Evolutionary conservation across 1,140 invertebrate genomes (phyloP), one percentile per base, ranked within the genome.

Genomic region (Magallana angulata): DNA sequence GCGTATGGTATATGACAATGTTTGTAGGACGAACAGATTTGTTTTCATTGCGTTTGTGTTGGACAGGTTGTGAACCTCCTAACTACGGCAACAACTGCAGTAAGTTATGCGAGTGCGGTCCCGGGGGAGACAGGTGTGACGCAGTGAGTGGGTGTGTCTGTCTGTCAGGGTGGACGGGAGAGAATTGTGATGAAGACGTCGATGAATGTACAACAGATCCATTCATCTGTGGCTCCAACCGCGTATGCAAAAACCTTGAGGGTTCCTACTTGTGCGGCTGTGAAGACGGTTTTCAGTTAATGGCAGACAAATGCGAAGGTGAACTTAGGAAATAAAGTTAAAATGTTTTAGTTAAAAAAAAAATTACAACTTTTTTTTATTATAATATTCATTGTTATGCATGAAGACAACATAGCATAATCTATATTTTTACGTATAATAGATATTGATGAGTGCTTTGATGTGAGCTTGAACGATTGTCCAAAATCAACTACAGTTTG

Each of bases 91-190:
- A 30, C 16, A 88, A 88, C 62, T 92, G 92, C 87, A 81, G 60
- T 8, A 89, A 89, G 16, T 18, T 56, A 1, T 92, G 92, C 87
- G 24, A 89, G 57, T 92, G 92, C 84, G 88, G 89, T 7, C 57
- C 24, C 6, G 88, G 89, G 18, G 85, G 86, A 30, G 57, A 71
- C 5, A 9, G 81, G 0, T 92, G 92, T 88, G 84, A 91, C 76
- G n/a, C 81, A 5, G 57, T 89, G 6, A 83, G n/a, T 7, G 92
- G 92, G 1, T 92, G 92, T 88, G 88, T 91, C 9, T 92, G 92
- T 89, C 86, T 85, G 24, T 57, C 84, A n/a, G 92, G 92, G 1
- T 92, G 91, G 91, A 89, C 88, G 0, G 92, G 91, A 6, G 18
- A n/a, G 0, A 86, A 88, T 24, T 93, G 92, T 90, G 85, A 90